Base-by-base conservation (phyloP, 2,113 vertebrate genomes). In the Calidris pygmaea region DNA sequence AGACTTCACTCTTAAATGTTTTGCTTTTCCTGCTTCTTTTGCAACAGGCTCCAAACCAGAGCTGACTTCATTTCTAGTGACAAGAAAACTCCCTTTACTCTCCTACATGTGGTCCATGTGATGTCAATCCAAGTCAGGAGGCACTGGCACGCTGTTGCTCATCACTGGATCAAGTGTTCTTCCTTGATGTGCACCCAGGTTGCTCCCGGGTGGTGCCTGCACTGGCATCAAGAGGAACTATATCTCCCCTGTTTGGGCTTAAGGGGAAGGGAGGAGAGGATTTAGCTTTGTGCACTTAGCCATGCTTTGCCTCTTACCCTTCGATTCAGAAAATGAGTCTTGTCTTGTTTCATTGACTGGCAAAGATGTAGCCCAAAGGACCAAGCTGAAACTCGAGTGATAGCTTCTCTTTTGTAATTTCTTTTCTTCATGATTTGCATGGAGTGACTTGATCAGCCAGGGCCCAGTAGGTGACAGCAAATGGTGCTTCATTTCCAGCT, bases 101-200 rank as follows among this genome's bases (percentile, higher is more conserved):
- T 70, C n/a, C 74, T 32, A 15, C 6, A 16, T 2, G 1, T 3
- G 6, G 5, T 43, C 50, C 1, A 0, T 52, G 21, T 15, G 34
- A 27, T 45, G 8, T 32, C 32, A 15, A 3, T 15, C 14, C 18
- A 58, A 81, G 17, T 4, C 62, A 77, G n/a, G 5, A 91, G 68
- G 20, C 47, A 55, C 10, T 32, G 37, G 5, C 14, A 20, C 0
- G 2, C 3, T 55, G 30, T 67, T 67, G 37, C 12, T 88, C 2
- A 1, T 11, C 14, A 26, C 12, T 91, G 37, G 39, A 37, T 76
- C 3, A 3, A 52, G 22, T 14, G 8, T n/a, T 39, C 6, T 24
- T 35, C 32, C 23, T 48, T 59, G 48, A 4, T 41, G 30, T 66
- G 34, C 30, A 76, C 8, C 13, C 22, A 56, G 29, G 21, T 8